These are phyloP conservation scores for Leptoteleia sp. DNA, from an alignment of 1,140 invertebrate genomes.

Conservation along the genomic window DNA sequence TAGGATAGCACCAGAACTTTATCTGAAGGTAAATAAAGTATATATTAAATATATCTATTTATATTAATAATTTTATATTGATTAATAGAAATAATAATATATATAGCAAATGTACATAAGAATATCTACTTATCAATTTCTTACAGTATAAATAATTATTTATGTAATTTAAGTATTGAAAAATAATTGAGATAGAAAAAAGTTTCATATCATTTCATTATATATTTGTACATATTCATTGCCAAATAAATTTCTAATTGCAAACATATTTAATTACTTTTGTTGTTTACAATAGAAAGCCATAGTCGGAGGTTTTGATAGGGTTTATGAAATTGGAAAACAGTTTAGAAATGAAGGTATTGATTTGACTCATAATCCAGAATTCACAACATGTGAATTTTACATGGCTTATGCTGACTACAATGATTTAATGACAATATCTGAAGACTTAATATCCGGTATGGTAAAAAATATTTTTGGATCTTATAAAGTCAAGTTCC, in stretches of 20 bases:
- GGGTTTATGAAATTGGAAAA: conserved; percentile 98
- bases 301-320: conserved; percentile 97
- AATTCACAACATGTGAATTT: conserved; percentile 99
- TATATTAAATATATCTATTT: too few species aligned
- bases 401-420: conserved; percentile 99
- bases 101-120: too few species aligned
- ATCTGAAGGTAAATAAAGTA: conserved; percentile 88
- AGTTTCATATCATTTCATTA: too few species aligned
- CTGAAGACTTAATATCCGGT: conserved; percentile 95
- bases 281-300: conserved; percentile 86
- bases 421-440: conserved; percentile 95
- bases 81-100: too few species aligned
- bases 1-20: conserved; percentile 98
- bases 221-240: too few species aligned
- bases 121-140: too few species aligned
- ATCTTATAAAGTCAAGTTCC: conserved; percentile 92
- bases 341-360: conserved; percentile 99
- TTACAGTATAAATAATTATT: too few species aligned
- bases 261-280: conserved; percentile 3
- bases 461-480: conserved; percentile 89
- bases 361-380: conserved; percentile 99
- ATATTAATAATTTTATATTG: too few species aligned
- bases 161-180: too few species aligned
- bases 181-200: too few species aligned
- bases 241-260: too few species aligned